These are phyloP conservation scores for Neotoxoptera formosana DNA, from an alignment of 1,140 invertebrate genomes.

Conservation along the genomic window DNA sequence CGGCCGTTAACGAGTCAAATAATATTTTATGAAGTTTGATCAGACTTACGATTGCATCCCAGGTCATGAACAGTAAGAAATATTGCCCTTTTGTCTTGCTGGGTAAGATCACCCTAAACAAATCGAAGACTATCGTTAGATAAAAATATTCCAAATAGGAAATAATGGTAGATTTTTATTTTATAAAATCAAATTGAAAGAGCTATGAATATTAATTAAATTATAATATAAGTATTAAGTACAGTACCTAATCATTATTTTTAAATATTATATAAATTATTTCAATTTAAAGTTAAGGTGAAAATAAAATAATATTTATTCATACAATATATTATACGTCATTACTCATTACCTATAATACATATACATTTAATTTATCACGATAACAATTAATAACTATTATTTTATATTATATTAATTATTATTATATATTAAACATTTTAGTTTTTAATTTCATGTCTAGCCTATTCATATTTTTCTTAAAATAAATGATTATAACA, in stretches of 20 bases:
- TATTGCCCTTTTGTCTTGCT: slow-evolving; percentile 79
- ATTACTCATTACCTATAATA: too few relatives aligned
- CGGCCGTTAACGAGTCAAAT: too few relatives aligned
- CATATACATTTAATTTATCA: neutral
- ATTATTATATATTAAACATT: neutral
- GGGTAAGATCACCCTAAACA: slow-evolving; percentile 77
- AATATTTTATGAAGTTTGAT: neutral
- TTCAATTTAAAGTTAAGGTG: neutral
- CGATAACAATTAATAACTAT: neutral
- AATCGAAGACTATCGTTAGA: slow-evolving; percentile 56
- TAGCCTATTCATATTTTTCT: neutral
- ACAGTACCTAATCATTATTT: neutral
- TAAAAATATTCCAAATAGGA: neutral
- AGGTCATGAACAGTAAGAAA: slow-evolving; percentile 90
- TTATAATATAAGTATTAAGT: neutral
- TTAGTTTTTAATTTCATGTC: neutral
- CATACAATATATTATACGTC: neutral
- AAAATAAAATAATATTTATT: neutral
- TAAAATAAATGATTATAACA: neutral
- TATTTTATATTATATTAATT: too few relatives aligned
- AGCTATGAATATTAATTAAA: neutral
- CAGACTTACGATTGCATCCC: slow-evolving; percentile 85
- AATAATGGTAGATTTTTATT: neutral
- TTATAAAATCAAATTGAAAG: neutral
- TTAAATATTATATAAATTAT: neutral